Base-by-base conservation (phyloP, 2,113 vertebrate genomes). In the Bufo gargarizans region DNA sequence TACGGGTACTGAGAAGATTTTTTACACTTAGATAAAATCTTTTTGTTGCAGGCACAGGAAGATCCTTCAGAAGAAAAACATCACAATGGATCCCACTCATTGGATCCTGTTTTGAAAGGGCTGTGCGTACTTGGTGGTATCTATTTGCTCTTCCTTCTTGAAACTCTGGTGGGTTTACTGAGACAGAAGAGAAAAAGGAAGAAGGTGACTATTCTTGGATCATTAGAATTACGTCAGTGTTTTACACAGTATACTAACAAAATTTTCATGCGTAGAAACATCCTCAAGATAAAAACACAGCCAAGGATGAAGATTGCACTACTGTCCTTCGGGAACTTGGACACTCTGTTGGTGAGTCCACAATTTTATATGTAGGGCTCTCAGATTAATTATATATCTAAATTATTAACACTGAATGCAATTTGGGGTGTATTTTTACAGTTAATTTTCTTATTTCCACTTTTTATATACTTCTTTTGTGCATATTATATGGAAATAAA, bases 71-170 rank as follows among this genome's bases (percentile, higher is more conserved):
- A 82, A 6, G 17, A 13, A 11, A 10, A 19, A 19, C 90, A 93
- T 0, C 6, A 77, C 16, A 90, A 84, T 5, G 74, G 50, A 0
- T 87, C 89, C 4, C 61, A 33, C 17, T 86, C 90, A 13, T 90
- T 92, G 56, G 92, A 93, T 4, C 90, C 95, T 78, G 91, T 94
- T 53, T 92, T 94, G 84, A 94, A 94, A 14, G 96, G 95, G 13
- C 86, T 95, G 83, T 90, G 92, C 0, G 94, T 92, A 65, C 92
- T 97, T 11, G 95, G 92, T 0, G 96, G 95, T 0, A 91, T 96
- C 88, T 95, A 96, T 91, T 84, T 95, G 58, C 93, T 97, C 79
- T 96, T 96, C 86, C 9, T 95, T 53, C 71, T 95, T 63, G 96
- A 97, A 91, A 95, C 94, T 53, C 45, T 92, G 0, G 89, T 97